Evolutionary conservation across 2,797 vertebrate species (phyloP).

Genomic region (Malacoraja senta): DNA sequence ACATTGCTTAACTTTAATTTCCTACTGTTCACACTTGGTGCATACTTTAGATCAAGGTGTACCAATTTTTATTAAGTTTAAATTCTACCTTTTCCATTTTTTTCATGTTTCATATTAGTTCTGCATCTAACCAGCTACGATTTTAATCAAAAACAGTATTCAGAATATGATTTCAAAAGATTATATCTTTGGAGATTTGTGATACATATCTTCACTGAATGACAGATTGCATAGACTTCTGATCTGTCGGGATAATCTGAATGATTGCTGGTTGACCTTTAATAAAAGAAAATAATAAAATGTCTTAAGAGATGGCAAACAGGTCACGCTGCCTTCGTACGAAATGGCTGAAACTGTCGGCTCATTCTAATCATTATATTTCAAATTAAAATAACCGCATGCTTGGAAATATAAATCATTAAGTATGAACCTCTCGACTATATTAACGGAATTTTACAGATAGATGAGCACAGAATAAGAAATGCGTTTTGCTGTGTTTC

Average conservation of each 20-base stretch:
- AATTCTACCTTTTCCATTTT: slow-evolving; percentile 46
- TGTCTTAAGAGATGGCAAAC: slow-evolving; percentile 47
- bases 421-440: not conserved
- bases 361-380: slow-evolving; percentile 25
- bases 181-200: slow-evolving; percentile 72
- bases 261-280: slow-evolving; percentile 59
- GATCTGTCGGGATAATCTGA: slow-evolving; percentile 61
- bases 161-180: slow-evolving; percentile 70
- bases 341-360: not conserved
- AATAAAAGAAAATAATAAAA: slow-evolving; percentile 54
- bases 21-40: not conserved
- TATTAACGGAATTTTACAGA: not conserved
- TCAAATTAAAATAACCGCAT: slow-evolving; percentile 30
- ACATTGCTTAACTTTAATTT: slow-evolving; percentile 36
- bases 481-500: not conserved
- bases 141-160: slow-evolving; percentile 78
- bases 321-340: slow-evolving; percentile 44
- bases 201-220: slow-evolving; percentile 57
- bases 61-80: slow-evolving; percentile 47
- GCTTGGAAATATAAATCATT: slow-evolving; percentile 26
- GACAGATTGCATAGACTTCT: slow-evolving; percentile 62
- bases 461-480: not conserved
- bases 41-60: slow-evolving; percentile 37
- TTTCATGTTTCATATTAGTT: slow-evolving; percentile 53
- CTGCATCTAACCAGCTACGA: slow-evolving; percentile 49